Evolutionary conservation across 2,888 invertebrate genomes (phyloP).

Genomic region (Zhengitettix transpicula): DNA sequence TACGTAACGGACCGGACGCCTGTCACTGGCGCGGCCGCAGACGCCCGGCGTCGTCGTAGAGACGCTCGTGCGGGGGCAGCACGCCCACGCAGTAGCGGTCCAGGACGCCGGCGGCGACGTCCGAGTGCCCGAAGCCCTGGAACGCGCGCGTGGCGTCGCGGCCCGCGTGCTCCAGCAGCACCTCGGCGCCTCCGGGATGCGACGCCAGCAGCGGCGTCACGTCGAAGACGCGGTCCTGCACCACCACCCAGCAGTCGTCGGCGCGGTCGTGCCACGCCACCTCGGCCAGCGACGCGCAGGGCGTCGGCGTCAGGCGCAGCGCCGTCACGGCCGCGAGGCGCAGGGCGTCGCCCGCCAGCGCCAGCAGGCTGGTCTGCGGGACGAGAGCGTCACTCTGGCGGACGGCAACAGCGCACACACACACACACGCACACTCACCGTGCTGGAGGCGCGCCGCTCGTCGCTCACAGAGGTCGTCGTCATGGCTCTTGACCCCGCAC

Average conservation of each 20-base stretch:
- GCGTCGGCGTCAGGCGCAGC: slow-evolving; percentile 35
- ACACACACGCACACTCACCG: too few species aligned
- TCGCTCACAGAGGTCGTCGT: too few species aligned
- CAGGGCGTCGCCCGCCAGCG: slow-evolving; percentile 23
- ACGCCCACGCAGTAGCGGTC: too few species aligned
- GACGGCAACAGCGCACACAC: too few species aligned
- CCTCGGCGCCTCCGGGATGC: too few species aligned
- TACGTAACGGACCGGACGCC: too few species aligned
- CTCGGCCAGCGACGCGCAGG: slow-evolving; percentile 50
- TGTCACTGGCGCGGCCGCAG: not conserved
- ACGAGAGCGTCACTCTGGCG: too few species aligned
- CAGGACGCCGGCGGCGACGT: too few species aligned
- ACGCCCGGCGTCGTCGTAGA: not conserved
- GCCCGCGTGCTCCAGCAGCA: not conserved
- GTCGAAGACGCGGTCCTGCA: not conserved
- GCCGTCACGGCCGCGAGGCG: slow-evolving; percentile 26
- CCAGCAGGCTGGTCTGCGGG: not conserved
- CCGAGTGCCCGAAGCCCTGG: too few species aligned
- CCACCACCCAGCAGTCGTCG: slow-evolving; percentile 2
- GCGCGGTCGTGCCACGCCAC: slow-evolving; percentile 40
- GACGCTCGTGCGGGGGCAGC: not conserved
- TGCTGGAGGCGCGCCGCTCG: too few species aligned
- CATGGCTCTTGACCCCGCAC: too few species aligned
- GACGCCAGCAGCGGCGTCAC: too few species aligned
- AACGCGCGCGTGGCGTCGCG: not conserved